phyloP scores from a whole-genome alignment of 2,113 vertebrate species.

The Lamprologus callipterus region DNA sequence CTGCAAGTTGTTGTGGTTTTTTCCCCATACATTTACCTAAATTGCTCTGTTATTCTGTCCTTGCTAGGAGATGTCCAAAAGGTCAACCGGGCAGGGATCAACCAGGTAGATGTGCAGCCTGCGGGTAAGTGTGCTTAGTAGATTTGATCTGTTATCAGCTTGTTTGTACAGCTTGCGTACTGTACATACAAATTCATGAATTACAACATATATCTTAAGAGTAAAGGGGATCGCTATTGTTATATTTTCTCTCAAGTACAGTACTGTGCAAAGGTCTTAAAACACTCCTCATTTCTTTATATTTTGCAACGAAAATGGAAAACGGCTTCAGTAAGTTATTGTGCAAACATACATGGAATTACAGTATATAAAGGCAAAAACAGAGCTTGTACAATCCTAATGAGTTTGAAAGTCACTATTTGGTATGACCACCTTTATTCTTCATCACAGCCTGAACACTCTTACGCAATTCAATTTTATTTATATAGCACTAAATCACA shows the following conservation, averaged over 20 bases:
- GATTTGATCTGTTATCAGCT: neutral
- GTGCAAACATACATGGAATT: neutral
- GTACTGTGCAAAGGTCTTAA: neutral
- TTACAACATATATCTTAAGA: neutral
- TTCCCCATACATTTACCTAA: accelerated
- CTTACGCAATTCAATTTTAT: neutral
- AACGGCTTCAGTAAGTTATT: neutral
- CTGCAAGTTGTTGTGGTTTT: neutral
- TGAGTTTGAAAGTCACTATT: neutral
- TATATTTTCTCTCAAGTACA: neutral
- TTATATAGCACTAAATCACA: neutral
- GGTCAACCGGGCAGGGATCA: slow-evolving; percentile 64
- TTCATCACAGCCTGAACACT: neutral
- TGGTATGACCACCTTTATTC: neutral
- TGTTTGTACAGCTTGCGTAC: neutral
- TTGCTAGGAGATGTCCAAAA: slow-evolving; percentile 63
- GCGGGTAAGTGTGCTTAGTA: slow-evolving; percentile 46
- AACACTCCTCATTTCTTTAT: neutral
- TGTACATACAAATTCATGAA: neutral
- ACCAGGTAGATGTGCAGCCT: slow-evolving; percentile 71
- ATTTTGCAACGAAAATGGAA: neutral
- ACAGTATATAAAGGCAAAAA: neutral
- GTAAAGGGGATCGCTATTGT: neutral
- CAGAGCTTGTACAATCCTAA: neutral
- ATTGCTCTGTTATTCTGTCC: neutral